Evolutionary conservation across 2,888 invertebrate species (phyloP).

Genomic region (Drosophila anomalipes): DNA sequence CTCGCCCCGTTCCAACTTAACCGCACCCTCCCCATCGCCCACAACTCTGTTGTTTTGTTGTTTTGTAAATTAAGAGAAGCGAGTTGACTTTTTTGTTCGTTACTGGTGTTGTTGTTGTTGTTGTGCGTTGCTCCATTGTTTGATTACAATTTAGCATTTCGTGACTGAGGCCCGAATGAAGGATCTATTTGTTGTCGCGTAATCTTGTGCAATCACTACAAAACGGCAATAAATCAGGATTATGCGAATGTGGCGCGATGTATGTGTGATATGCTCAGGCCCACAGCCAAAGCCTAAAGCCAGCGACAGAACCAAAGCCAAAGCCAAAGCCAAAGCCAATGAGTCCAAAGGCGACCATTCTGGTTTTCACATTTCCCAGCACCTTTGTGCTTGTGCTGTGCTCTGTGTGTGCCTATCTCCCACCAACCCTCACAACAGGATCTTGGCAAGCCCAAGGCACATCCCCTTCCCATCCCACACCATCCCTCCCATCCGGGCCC

Average conservation of each 20-base stretch:
- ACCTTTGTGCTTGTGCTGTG: constrained; percentile 39
- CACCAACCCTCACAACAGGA: constrained; percentile 49
- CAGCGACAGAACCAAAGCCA: constrained; percentile 15
- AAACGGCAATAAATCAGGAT: constrained; percentile 85
- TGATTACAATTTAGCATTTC: constrained; percentile 83
- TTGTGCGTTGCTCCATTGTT: constrained; percentile 66
- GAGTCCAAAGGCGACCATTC: constrained; percentile 36
- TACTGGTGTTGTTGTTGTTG: constrained; percentile 3
- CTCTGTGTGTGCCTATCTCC: constrained; percentile 18
- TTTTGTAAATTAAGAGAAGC: constrained; percentile 75
- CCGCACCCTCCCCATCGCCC: neutral
- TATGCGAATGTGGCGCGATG: constrained; percentile 83
- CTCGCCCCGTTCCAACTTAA: constrained; percentile 21
- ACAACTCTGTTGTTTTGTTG: constrained; percentile 40
- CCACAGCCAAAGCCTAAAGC: constrained; percentile 16
- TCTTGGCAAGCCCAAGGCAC: constrained; percentile 30
- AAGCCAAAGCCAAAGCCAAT: constrained; percentile 41
- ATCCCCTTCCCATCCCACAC: constrained; percentile 11
- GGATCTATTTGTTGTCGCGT: constrained; percentile 84
- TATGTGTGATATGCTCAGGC: constrained; percentile 68
- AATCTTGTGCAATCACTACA: constrained; percentile 84
- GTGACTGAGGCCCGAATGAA: constrained; percentile 80
- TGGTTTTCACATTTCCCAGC: constrained; percentile 49
- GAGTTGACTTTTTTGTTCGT: constrained; percentile 54
- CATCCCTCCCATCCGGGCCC: constrained; percentile 5